Evolutionary conservation across 2,797 vertebrate species (phyloP).

Genomic region (Semaprochilodus insignis): DNA sequence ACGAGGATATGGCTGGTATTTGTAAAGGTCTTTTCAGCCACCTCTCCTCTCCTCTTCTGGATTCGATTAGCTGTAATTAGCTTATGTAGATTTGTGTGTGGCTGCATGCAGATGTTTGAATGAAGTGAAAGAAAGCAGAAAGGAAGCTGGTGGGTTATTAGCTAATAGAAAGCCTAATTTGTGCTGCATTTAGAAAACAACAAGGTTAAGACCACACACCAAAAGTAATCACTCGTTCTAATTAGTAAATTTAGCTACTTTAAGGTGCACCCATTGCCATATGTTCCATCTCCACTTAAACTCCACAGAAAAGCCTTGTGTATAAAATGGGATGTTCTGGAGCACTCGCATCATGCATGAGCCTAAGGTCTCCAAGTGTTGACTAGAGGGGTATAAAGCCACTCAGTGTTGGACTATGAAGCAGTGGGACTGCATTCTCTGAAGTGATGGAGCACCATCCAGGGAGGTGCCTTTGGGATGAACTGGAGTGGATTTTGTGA

Average conservation of each 20-base stretch:
- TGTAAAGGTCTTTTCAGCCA: conserved; percentile 54
- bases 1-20: conserved; percentile 39
- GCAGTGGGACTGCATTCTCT: background rate
- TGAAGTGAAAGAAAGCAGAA: conserved; percentile 42
- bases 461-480: no score
- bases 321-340: background rate
- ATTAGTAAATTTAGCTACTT: background rate
- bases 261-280: background rate
- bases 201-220: conserved; percentile 33
- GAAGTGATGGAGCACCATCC: no score
- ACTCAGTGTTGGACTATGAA: no score
- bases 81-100: conserved; percentile 53
- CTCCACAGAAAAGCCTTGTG: background rate
- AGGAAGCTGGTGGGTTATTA: conserved; percentile 48
- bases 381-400: no score
- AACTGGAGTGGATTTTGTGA: no score
- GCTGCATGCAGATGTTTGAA: conserved; percentile 57
- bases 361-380: background rate
- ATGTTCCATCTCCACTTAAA: background rate
- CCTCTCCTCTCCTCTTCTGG: conserved; percentile 45
- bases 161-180: conserved; percentile 53
- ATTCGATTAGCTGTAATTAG: conserved; percentile 60
- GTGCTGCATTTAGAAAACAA: conserved; percentile 7
- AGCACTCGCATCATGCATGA: background rate
- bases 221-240: background rate